phyloP scores from a whole-genome alignment of 23 tunicate species.

The Corella eumyota region DNA sequence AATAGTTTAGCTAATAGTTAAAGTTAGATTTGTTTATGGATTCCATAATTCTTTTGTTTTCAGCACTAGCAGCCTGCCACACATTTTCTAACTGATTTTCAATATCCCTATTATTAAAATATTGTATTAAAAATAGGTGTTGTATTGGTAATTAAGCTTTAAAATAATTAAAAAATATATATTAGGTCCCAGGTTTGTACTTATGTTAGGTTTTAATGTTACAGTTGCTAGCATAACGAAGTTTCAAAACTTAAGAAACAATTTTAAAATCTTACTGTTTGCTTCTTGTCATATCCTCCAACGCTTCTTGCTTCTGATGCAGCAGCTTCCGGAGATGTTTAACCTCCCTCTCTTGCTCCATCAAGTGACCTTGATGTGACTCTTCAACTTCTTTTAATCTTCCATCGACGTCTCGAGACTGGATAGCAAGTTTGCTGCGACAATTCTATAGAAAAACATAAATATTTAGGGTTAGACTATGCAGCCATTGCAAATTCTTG shows the following conservation, averaged over 20 bases:
- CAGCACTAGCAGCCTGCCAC: conserved; percentile 74
- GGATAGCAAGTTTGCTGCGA: conserved; percentile 44
- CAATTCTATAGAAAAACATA: conserved; percentile 24
- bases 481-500: not conserved
- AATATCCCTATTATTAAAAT: conserved; percentile 17
- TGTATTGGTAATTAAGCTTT: no score
- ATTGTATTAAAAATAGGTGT: no score
- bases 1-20: no score
- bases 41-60: conserved; percentile 49
- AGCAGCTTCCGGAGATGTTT: conserved; percentile 38
- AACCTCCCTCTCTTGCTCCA: conserved; percentile 67
- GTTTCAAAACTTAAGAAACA: not conserved
- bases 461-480: no score
- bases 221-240: no score
- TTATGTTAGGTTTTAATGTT: no score
- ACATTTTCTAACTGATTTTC: conserved; percentile 72
- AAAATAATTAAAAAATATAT: no score
- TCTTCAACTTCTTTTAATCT: conserved; percentile 46
- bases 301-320: conserved; percentile 54
- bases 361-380: conserved; percentile 47
- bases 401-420: conserved; percentile 26
- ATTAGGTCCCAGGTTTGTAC: no score
- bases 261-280: conserved; percentile 22
- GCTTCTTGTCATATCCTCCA: conserved; percentile 44
- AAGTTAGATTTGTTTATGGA: no score